Evolutionary conservation across 1,140 invertebrate genomes (phyloP).

Genomic region (Heliconius hermathena): DNA sequence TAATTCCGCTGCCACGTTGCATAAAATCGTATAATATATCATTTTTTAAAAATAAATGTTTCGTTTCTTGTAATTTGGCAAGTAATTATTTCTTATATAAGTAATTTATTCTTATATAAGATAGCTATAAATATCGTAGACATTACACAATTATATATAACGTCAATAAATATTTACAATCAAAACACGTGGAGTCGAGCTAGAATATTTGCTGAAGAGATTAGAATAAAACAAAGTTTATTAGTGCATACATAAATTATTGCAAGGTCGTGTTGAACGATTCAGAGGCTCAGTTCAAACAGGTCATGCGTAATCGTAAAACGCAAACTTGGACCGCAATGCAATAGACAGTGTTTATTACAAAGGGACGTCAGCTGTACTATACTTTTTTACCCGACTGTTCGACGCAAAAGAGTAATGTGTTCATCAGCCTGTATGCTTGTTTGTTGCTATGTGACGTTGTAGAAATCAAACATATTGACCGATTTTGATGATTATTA

Average conservation of each 20-base stretch:
- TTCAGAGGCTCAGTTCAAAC: conserved; percentile 32
- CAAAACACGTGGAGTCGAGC: conserved; percentile 6
- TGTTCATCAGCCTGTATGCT: too few species aligned
- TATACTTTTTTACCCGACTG: neutral
- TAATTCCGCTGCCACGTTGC: too few species aligned
- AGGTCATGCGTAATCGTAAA: conserved; percentile 31
- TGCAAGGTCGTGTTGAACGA: conserved; percentile 33
- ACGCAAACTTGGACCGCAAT: conserved; percentile 28
- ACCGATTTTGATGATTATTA: too few species aligned
- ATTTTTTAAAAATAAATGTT: neutral
- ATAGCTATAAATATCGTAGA: neutral
- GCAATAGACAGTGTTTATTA: conserved; percentile 6
- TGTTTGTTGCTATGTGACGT: too few species aligned
- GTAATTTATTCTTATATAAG: neutral
- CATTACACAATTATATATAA: neutral
- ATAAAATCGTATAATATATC: too few species aligned
- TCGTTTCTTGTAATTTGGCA: neutral
- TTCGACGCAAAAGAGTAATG: too few species aligned
- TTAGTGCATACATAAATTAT: conserved; percentile 26
- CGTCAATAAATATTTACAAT: neutral
- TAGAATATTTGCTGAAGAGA: neutral
- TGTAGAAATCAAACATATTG: too few species aligned
- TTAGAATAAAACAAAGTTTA: conserved; percentile 26
- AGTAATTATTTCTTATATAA: too few species aligned
- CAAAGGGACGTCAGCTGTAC: neutral